These are phyloP conservation scores for Actinemys pallida DNA, from an alignment of 2,113 vertebrate genomes.

Conservation along the genomic window DNA sequence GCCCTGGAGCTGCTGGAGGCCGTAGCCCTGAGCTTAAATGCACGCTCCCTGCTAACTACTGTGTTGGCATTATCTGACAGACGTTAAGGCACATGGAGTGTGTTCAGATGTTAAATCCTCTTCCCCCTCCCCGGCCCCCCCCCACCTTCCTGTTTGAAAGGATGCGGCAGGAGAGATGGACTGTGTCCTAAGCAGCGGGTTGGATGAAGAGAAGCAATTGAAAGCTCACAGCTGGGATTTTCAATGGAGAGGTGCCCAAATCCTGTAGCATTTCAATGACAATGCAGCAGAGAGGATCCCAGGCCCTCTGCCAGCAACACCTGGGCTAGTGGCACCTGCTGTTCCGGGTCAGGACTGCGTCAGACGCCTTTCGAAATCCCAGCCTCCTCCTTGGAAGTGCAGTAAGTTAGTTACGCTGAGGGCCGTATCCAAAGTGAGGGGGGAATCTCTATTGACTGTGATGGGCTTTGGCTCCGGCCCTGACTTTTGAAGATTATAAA, in stretches of 20 bases:
- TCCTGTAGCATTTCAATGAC: neutral
- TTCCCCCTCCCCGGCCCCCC: neutral
- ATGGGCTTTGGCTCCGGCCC: too few relatives aligned
- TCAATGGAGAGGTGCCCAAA: neutral
- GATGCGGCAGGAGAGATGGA: neutral
- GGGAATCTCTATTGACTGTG: too few relatives aligned
- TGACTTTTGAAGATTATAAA: too few relatives aligned
- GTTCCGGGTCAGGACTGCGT: neutral
- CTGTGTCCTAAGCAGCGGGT: neutral
- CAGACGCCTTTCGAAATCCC: neutral
- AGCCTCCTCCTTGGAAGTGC: neutral
- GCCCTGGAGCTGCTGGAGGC: fast-evolving
- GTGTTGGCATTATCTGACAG: neutral
- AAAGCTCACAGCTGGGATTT: neutral
- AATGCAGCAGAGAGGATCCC: neutral
- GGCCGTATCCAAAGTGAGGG: neutral
- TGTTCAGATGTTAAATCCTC: neutral
- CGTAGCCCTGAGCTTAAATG: fast-evolving
- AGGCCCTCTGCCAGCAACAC: neutral
- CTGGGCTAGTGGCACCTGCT: too few relatives aligned
- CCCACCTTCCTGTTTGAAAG: neutral
- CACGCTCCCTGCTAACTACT: neutral
- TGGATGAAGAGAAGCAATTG: neutral
- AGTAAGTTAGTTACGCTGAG: neutral
- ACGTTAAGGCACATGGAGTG: neutral